A percentile compares a stretch with the other conserved stretches of the same genome.
These are phyloP conservation scores for Diaphora mendica DNA, from an alignment of 2,888 invertebrate species.

Conservation along the genomic window DNA sequence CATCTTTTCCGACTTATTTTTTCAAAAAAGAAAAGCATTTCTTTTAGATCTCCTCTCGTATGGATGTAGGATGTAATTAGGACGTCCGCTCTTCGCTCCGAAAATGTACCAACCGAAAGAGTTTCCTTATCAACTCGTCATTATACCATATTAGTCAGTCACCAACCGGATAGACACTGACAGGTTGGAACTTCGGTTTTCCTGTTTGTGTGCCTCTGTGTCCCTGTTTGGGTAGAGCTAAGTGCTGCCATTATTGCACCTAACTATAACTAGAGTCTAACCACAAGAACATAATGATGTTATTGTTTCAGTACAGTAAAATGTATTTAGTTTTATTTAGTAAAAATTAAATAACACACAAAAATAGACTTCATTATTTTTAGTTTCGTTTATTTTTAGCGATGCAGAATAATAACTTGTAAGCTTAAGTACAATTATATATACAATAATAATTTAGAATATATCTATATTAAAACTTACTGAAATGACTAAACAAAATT, in stretches of 20 bases:
- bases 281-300: not conserved
- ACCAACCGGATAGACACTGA: conserved; percentile 26
- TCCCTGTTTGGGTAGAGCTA: not conserved
- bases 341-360: not conserved
- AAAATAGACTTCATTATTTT: not conserved
- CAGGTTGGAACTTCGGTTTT: conserved; percentile 28
- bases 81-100: conserved; percentile 38
- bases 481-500: too few species aligned
- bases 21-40: not conserved
- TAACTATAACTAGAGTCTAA: not conserved
- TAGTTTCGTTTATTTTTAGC: too few species aligned
- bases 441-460: too few species aligned
- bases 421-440: too few species aligned
- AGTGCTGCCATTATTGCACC: not conserved
- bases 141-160: conserved; percentile 39
- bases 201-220: conserved; percentile 24
- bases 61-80: conserved; percentile 44
- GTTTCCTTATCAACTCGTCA: conserved; percentile 33
- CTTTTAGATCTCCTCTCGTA: not conserved
- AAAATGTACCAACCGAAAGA: conserved; percentile 31
- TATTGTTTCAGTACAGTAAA: not conserved
- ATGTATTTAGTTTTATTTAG: not conserved
- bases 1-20: not conserved
- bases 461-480: too few species aligned
- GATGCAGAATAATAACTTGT: too few species aligned